Evolutionary conservation across 2,113 vertebrate genomes (phyloP).

Genomic region (Cebus imitator): DNA sequence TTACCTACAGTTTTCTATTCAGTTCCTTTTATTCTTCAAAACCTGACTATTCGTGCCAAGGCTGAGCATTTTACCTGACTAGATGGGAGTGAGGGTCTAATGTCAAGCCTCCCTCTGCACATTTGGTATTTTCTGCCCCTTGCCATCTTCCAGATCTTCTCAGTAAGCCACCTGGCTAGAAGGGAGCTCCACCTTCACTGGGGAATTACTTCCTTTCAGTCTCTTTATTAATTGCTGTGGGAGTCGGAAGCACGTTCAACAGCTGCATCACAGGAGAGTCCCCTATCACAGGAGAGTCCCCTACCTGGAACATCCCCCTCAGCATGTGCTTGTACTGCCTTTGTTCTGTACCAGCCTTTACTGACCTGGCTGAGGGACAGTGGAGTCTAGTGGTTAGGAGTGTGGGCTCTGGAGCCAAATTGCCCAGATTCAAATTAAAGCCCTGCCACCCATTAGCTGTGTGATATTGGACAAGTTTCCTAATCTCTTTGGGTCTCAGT

Average conservation of each 20-base stretch:
- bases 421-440: neutral
- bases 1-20: neutral
- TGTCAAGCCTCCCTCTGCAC: neutral
- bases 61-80: neutral
- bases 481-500: neutral
- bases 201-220: constrained; percentile 28
- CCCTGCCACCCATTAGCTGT: neutral
- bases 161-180: neutral
- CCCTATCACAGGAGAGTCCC: neutral
- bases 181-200: neutral
- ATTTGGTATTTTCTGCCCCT: neutral
- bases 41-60: neutral
- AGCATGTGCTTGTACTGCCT: neutral
- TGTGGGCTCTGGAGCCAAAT: neutral
- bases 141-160: neutral
- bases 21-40: neutral
- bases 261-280: neutral
- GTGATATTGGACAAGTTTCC: neutral
- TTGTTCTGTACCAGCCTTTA: neutral
- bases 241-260: neutral
- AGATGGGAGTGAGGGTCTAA: neutral
- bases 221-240: constrained; percentile 4
- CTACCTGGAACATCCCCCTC: neutral
- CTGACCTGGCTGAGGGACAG: neutral
- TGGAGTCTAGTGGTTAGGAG: neutral